Evolutionary conservation across 2,888 invertebrate species (phyloP), one percentile per base, ranked within the genome.

Genomic region (Metellina segmentata): DNA sequence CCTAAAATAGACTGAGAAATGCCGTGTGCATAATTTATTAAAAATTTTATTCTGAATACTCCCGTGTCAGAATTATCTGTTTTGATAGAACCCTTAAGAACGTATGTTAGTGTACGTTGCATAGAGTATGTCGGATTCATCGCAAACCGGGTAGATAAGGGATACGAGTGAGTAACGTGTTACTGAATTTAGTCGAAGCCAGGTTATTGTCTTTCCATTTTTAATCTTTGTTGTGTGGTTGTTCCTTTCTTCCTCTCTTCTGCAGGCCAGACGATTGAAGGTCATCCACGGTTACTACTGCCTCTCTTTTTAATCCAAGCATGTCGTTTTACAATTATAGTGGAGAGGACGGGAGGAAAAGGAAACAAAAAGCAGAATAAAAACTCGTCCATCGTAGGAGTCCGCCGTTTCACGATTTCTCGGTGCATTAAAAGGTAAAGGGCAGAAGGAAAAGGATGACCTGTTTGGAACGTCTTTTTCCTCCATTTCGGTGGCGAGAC

Each of bases 371-470:
- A 87, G 48, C 69, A n/a, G 74, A 20, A 20, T 20, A 85, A 87
- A 87, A 87, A 72, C 87, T 51, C 34, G 79, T 72, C 72, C 78
- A 70, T 52, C 53, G 87, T 87, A 87, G 87, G 87, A 86, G 78
- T 61, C 61, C 19, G 81, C 49, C 49, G 51, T n/a, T 51, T 79
- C 75, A 75, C 75, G 85, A 82, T 49, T 72, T 70, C 75, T 34
- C 20, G n/a, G 71, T 16, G 70, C 52, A 83, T 34, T 34, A 61
- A 49, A 85, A 85, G 75, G 52, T 49, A 69, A 77, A 79, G 79
- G n/a, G 77, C n/a, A 48, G 77, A 34, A 70, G 34, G 34, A 34
- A 34, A 48, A 81, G 53, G 78, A 85, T 83, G 83, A 79, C 90
- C 81, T 52, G 81, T 83, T 81, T 85, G 13, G 49, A 49, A 82